A percentile compares a stretch with the other conserved stretches of the same genome.
Evolutionary conservation across 2,888 invertebrate species (phyloP).

Genomic region (Harpalus rubripes): DNA sequence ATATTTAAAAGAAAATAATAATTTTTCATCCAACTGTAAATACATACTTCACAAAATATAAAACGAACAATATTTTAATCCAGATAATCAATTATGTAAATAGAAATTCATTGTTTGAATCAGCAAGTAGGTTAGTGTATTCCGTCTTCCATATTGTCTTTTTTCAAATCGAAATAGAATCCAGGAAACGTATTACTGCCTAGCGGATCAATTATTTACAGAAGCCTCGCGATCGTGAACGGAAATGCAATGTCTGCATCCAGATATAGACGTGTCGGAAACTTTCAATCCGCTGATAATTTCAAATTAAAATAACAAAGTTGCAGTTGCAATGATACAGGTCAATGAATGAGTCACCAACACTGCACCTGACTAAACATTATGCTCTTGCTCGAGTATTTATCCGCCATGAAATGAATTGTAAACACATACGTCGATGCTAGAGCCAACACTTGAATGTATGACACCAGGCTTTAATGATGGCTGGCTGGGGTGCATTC

Average conservation of each 20-base stretch:
- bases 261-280: slow-evolving; percentile 1
- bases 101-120: not conserved
- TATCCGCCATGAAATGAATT: slow-evolving; percentile 52
- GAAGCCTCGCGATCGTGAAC: not conserved
- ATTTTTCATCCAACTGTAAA: not conserved
- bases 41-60: not conserved
- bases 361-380: slow-evolving; percentile 50
- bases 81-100: not conserved
- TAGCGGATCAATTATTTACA: not conserved
- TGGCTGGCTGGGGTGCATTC: slow-evolving; percentile 25
- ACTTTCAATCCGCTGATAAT: slow-evolving; percentile 20
- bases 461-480: slow-evolving; percentile 38
- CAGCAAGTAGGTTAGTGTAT: not conserved
- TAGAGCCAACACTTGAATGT: slow-evolving; percentile 35
- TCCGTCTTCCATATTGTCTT: not conserved
- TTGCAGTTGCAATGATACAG: slow-evolving; percentile 32
- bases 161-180: not conserved
- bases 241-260: not conserved
- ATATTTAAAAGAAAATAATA: no score
- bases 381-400: slow-evolving; percentile 30
- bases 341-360: slow-evolving; percentile 21
- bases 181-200: not conserved
- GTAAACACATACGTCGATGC: slow-evolving; percentile 44
- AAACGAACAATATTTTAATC: not conserved
- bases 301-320: slow-evolving; percentile 48